Conservation (phyloP, 2,797 vertebrate genomes). For the Mastacembelus armatus region DNA sequence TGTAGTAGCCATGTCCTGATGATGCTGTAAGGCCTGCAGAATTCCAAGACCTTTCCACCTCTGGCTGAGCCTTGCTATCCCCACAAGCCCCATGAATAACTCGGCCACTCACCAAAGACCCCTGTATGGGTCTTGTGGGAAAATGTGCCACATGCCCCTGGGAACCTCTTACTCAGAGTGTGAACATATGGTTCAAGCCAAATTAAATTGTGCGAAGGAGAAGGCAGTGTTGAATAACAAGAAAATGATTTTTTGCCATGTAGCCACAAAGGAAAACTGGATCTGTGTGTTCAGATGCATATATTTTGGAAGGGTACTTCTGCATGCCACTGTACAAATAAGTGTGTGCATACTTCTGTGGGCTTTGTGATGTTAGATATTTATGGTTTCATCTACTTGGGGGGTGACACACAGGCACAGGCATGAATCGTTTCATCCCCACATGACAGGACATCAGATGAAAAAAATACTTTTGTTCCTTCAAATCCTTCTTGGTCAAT, state of each 20-base stretch:
- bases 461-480: slow-evolving; percentile 20
- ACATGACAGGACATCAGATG: slow-evolving; percentile 31
- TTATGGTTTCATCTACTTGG: slow-evolving; percentile 30
- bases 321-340: background rate
- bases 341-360: background rate
- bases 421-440: slow-evolving; percentile 34
- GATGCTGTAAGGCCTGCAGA: slow-evolving; percentile 33
- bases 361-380: slow-evolving; percentile 36
- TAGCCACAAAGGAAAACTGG: background rate
- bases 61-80: slow-evolving; percentile 25
- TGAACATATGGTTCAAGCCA: slow-evolving; percentile 61
- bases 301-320: slow-evolving; percentile 2
- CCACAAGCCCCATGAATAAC: slow-evolving; percentile 32
- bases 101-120: slow-evolving; percentile 21
- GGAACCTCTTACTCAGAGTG: slow-evolving; percentile 32
- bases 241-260: slow-evolving; percentile 36
- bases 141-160: slow-evolving; percentile 37
- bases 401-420: slow-evolving; percentile 41
- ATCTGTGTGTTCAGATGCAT: background rate
- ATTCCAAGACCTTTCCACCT: slow-evolving; percentile 46
- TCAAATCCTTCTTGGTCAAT: slow-evolving; percentile 13
- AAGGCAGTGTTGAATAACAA: slow-evolving; percentile 32
- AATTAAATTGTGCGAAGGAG: slow-evolving; percentile 34
- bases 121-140: slow-evolving; percentile 37
- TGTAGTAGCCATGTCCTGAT: background rate